Evolutionary conservation across 2,113 vertebrate species (phyloP).

Genomic region (Orycteropus afer): DNA sequence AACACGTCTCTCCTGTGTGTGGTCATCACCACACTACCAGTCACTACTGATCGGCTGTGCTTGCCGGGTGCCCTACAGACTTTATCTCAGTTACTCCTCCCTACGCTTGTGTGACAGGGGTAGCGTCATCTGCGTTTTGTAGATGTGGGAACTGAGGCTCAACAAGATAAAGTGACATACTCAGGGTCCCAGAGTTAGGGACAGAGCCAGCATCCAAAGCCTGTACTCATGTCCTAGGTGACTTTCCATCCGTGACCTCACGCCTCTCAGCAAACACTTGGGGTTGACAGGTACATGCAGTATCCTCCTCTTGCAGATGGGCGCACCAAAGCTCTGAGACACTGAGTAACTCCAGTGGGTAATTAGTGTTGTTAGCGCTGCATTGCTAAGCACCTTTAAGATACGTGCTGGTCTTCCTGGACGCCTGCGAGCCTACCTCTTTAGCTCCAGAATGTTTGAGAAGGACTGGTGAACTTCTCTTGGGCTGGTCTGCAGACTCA

Average conservation of each 20-base stretch:
- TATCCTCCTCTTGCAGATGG: background rate
- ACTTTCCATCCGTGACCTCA: background rate
- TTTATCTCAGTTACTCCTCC: background rate
- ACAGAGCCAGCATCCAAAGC: background rate
- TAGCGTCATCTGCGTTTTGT: background rate
- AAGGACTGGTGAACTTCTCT: background rate
- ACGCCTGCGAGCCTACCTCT: background rate
- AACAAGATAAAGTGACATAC: background rate
- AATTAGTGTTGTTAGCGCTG: conserved; percentile 8
- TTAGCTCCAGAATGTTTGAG: background rate
- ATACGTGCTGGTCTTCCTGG: background rate
- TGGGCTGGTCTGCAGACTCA: background rate
- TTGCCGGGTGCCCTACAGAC: background rate
- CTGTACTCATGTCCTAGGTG: background rate
- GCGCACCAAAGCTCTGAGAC: background rate
- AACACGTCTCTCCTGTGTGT: background rate
- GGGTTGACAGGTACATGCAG: background rate
- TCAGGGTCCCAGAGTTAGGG: background rate
- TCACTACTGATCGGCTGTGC: background rate
- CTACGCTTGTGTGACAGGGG: background rate
- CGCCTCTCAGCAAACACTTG: background rate
- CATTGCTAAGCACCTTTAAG: conserved; percentile 18
- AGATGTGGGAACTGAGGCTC: background rate
- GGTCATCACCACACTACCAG: background rate
- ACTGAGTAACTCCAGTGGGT: background rate